Evolutionary conservation across 1,140 invertebrate species (phyloP).

Genomic region (Anagrus nilaparvatae): DNA sequence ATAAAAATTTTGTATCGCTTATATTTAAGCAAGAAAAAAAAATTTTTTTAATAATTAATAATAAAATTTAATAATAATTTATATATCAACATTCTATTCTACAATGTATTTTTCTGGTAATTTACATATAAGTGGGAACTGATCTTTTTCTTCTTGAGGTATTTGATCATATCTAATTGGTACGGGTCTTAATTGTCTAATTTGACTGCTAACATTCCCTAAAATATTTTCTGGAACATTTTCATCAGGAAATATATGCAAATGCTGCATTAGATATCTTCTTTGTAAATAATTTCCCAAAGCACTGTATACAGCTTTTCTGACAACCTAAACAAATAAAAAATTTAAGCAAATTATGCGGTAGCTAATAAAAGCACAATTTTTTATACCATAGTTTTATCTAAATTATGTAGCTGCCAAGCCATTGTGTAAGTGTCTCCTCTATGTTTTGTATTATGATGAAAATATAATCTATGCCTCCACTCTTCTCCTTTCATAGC

Average conservation of each 20-base stretch:
- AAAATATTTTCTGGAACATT: slow-evolving; percentile 72
- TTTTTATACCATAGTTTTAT: slow-evolving; percentile 85
- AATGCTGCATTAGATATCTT: slow-evolving; percentile 66
- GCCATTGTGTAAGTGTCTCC: slow-evolving; percentile 83
- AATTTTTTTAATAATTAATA: too few relatives aligned
- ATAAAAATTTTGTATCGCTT: too few relatives aligned
- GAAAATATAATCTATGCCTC: slow-evolving; percentile 81
- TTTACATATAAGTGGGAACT: slow-evolving; percentile 81
- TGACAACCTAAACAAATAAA: slow-evolving; percentile 64
- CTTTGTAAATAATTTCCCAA: slow-evolving; percentile 67
- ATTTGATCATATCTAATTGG: slow-evolving; percentile 75
- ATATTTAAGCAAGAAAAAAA: too few relatives aligned
- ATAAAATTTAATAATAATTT: too few relatives aligned
- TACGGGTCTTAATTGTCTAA: slow-evolving; percentile 62
- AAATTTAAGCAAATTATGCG: neutral
- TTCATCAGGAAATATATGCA: slow-evolving; percentile 76
- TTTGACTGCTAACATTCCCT: slow-evolving; percentile 79
- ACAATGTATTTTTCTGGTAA: slow-evolving; percentile 68
- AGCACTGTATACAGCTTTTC: slow-evolving; percentile 74
- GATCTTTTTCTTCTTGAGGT: slow-evolving; percentile 63
- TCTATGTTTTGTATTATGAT: slow-evolving; percentile 82
- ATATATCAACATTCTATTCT: slow-evolving; percentile 46
- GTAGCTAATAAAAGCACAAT: too few relatives aligned
- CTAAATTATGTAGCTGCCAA: slow-evolving; percentile 85
- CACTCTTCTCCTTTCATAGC: slow-evolving; percentile 85